Conservation (phyloP, 2,113 vertebrate genomes). For the Pontoporia blainvillei region DNA sequence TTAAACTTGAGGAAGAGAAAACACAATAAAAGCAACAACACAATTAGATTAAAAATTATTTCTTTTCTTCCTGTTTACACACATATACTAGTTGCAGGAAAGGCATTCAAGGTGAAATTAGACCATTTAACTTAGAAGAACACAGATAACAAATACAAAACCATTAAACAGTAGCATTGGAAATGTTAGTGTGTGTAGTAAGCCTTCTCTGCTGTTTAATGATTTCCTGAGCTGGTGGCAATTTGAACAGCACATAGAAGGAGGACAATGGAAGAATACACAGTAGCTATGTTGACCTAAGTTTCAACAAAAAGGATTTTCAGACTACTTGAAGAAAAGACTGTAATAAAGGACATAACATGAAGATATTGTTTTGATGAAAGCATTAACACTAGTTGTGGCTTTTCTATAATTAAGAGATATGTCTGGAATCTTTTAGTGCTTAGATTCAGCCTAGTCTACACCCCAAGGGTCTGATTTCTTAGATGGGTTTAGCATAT, state of each 20-base stretch:
- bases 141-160: not conserved
- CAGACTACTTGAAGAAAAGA: not conserved
- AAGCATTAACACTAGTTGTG: rapidly evolving
- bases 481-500: not conserved
- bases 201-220: not conserved
- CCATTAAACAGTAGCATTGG: rapidly evolving
- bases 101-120: not conserved
- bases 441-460: not conserved
- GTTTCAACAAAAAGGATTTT: not conserved
- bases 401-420: not conserved
- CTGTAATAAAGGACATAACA: not conserved
- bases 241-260: not conserved
- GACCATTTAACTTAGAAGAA: not conserved
- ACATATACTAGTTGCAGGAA: not conserved
- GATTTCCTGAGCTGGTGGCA: not conserved
- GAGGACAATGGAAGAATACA: not conserved
- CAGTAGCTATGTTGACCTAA: not conserved
- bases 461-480: not conserved
- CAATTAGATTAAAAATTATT: not conserved
- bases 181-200: not conserved
- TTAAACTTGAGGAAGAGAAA: not conserved
- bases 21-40: not conserved
- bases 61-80: not conserved
- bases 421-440: not conserved
- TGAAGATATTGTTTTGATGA: not conserved